phyloP scores from a whole-genome alignment of 2,113 vertebrate genomes.

The Argyrosomus japonicus region DNA sequence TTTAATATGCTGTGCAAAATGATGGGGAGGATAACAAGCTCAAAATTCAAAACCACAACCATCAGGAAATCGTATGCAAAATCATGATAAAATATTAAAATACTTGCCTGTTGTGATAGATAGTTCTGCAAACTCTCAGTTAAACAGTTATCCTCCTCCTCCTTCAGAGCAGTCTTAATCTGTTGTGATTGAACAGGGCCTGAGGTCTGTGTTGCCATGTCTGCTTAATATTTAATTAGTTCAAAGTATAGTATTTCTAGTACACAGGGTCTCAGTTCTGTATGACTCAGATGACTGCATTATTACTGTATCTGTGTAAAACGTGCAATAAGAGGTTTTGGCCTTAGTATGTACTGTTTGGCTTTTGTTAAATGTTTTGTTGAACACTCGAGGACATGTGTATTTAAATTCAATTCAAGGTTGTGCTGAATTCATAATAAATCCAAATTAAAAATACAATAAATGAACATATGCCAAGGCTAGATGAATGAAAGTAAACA shows the following conservation, averaged over 20 bases:
- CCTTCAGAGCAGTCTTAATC: neutral
- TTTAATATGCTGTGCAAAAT: neutral
- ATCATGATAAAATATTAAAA: constrained; percentile 9
- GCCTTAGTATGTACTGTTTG: neutral
- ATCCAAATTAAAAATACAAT: neutral
- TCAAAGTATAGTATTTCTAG: constrained; percentile 44
- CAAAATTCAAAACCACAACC: neutral
- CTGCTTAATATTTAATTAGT: constrained; percentile 65
- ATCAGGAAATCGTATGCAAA: neutral
- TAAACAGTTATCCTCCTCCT: neutral
- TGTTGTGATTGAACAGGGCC: constrained; percentile 18
- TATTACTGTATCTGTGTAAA: constrained; percentile 5
- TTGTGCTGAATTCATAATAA: neutral
- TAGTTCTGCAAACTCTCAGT: neutral
- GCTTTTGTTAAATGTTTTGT: neutral
- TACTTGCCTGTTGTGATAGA: neutral
- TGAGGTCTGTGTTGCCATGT: constrained; percentile 33
- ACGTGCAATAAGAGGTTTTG: neutral
- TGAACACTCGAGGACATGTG: neutral
- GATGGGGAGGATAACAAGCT: neutral
- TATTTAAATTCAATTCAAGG: neutral
- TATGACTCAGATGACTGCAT: constrained; percentile 16
- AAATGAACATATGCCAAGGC: neutral
- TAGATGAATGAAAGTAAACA: neutral
- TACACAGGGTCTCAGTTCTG: neutral